phyloP scores from a whole-genome alignment of 1,140 invertebrate species.

The Telenomus remus region DNA sequence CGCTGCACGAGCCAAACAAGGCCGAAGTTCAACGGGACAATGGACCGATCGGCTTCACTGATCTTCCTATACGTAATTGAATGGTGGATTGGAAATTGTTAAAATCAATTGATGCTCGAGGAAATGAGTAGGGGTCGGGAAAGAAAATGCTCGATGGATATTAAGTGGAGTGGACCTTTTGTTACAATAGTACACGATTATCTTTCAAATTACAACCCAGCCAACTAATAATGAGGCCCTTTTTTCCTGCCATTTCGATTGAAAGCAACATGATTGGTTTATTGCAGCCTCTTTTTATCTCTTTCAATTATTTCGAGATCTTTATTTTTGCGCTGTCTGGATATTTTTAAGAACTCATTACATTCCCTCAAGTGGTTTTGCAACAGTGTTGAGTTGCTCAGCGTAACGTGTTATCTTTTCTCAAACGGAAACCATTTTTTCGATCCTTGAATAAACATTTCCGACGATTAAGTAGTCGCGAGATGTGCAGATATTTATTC shows the following conservation, averaged over 20 bases:
- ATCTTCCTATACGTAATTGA: conserved; percentile 34
- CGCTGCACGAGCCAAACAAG: conserved; percentile 24
- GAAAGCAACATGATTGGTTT: not conserved
- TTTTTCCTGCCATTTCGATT: not conserved
- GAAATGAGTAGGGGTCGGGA: not conserved
- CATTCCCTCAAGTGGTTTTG: not conserved
- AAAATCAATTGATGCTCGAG: conserved; percentile 30
- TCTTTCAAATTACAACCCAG: conserved; percentile 5
- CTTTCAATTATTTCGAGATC: not conserved
- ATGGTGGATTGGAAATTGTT: conserved; percentile 24
- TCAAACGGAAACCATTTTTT: conserved; percentile 5
- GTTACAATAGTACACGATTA: conserved; percentile 1
- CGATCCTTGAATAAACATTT: conserved; percentile 9
- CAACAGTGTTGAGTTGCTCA: not conserved
- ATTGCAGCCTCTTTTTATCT: not conserved
- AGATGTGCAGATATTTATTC: conserved; percentile 2
- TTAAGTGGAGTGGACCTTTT: conserved; percentile 13
- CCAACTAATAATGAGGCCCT: not conserved
- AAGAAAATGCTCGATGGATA: conserved; percentile 4
- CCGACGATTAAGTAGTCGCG: not conserved
- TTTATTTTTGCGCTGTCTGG: no score
- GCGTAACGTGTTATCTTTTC: not conserved
- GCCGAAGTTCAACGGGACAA: conserved; percentile 11
- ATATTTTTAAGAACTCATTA: no score
- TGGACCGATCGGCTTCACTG: conserved; percentile 30